These are phyloP conservation scores for Hydrozoanthus tunicans DNA, from an alignment of 64 coral and sea anemone genomes.

Conservation along the genomic window DNA sequence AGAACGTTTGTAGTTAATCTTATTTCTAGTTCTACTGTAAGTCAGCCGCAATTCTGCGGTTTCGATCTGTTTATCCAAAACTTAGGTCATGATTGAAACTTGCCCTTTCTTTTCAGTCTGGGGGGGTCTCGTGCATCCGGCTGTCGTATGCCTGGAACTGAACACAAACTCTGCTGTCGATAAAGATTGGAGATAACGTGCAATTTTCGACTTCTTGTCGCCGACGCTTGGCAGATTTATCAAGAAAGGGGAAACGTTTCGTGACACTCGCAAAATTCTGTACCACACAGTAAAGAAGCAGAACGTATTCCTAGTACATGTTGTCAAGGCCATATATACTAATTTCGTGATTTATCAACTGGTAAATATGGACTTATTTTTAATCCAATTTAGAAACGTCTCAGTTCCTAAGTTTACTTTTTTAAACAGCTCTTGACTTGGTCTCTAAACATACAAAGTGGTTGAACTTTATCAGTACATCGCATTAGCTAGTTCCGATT, in stretches of 20 bases:
- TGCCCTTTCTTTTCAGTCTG: too few relatives aligned
- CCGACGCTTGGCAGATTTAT: background rate
- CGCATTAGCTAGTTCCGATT: background rate
- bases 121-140: too few relatives aligned
- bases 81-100: too few relatives aligned
- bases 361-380: background rate
- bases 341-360: background rate
- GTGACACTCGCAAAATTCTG: too few relatives aligned
- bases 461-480: background rate
- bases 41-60: too few relatives aligned
- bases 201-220: slow-evolving; percentile 5
- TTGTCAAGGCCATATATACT: background rate
- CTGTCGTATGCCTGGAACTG: too few relatives aligned
- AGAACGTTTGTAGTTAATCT: too few relatives aligned
- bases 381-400: background rate
- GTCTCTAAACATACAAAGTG: background rate
- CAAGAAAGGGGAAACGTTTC: background rate
- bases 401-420: background rate
- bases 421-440: background rate
- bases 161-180: background rate
- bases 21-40: too few relatives aligned
- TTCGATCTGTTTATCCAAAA: too few relatives aligned
- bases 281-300: too few relatives aligned
- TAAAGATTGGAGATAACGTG: background rate
- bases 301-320: too few relatives aligned